A percentile compares a stretch with the other conserved stretches of the same genome.
Conservation (phyloP, 2,797 vertebrate genomes). For the Liparis tanakae region DNA sequence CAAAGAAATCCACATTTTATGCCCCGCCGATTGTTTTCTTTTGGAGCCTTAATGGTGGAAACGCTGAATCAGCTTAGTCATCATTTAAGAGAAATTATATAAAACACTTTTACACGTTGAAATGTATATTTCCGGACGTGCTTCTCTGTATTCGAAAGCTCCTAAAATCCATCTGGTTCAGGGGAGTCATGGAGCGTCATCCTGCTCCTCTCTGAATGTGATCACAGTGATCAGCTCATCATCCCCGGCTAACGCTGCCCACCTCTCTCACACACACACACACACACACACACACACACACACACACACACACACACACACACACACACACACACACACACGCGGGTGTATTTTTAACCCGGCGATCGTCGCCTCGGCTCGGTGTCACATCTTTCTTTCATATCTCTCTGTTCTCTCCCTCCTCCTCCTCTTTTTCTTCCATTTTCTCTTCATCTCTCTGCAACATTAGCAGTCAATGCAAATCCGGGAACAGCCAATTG, state of each 20-base stretch:
- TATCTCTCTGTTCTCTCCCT: constrained; percentile 44
- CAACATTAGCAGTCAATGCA: constrained; percentile 75
- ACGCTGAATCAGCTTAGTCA: constrained; percentile 24
- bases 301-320: constrained; percentile 72
- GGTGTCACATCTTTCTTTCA: constrained; percentile 58
- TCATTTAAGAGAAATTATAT: constrained; percentile 49
- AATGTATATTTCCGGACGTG: background rate
- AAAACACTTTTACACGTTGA: background rate
- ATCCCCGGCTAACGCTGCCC: constrained; percentile 6
- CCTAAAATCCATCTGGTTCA: too few relatives aligned
- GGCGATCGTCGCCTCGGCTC: constrained; percentile 72
- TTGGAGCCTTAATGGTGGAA: constrained; percentile 34
- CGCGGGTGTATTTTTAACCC: constrained; percentile 80
- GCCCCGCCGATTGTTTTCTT: constrained; percentile 37
- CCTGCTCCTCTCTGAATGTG: too few relatives aligned
- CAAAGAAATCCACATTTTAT: constrained; percentile 11
- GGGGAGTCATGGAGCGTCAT: too few relatives aligned
- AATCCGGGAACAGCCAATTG: constrained; percentile 77
- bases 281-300: too few relatives aligned
- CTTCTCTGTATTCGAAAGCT: too few relatives aligned
- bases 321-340: constrained; percentile 68
- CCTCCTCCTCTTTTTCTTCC: constrained; percentile 23
- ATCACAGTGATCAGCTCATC: too few relatives aligned
- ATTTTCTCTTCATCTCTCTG: constrained; percentile 47
- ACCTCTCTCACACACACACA: constrained; percentile 71